A percentile compares a stretch with the other conserved stretches of the same genome.
Conservation (phyloP, 2,797 vertebrate species). For the Poeciliopsis turneri region DNA sequence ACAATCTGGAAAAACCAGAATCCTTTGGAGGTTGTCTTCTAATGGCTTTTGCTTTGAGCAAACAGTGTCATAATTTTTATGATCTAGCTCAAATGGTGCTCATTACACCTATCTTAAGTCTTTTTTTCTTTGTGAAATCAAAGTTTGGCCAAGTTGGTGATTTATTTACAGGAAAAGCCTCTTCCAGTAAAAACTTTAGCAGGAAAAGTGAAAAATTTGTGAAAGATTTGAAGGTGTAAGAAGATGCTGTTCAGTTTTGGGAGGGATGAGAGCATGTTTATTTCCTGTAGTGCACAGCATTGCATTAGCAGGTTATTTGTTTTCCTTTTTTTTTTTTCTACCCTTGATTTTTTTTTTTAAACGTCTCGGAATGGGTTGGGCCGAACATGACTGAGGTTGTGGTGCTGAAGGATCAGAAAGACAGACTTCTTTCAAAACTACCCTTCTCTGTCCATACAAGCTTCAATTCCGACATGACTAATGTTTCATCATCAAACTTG, state of each 20-base stretch:
- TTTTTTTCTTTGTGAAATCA: not conserved
- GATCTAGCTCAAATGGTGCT: not conserved
- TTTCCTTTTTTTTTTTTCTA: not conserved
- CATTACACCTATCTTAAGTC: not conserved
- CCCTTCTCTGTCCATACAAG: slow-evolving; percentile 26
- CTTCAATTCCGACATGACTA: slow-evolving; percentile 29
- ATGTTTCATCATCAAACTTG: not conserved
- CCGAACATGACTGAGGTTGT: not conserved
- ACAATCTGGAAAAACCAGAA: slow-evolving; percentile 11
- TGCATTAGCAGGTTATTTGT: not conserved
- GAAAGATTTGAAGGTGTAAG: not conserved
- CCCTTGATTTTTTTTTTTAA: not conserved
- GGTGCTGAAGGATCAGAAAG: not conserved
- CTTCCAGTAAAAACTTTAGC: not conserved
- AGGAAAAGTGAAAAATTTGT: not conserved
- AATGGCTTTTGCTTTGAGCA: not conserved
- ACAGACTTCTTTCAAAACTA: slow-evolving; percentile 30
- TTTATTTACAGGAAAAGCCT: not conserved
- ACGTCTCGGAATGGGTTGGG: not conserved
- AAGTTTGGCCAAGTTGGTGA: not conserved
- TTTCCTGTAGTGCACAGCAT: not conserved
- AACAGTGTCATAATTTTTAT: not conserved
- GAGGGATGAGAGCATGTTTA: not conserved
- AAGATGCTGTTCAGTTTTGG: not conserved
- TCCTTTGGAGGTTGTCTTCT: not conserved